Evolutionary conservation across 2,113 vertebrate species (phyloP).

Genomic region (Gadus macrocephalus): DNA sequence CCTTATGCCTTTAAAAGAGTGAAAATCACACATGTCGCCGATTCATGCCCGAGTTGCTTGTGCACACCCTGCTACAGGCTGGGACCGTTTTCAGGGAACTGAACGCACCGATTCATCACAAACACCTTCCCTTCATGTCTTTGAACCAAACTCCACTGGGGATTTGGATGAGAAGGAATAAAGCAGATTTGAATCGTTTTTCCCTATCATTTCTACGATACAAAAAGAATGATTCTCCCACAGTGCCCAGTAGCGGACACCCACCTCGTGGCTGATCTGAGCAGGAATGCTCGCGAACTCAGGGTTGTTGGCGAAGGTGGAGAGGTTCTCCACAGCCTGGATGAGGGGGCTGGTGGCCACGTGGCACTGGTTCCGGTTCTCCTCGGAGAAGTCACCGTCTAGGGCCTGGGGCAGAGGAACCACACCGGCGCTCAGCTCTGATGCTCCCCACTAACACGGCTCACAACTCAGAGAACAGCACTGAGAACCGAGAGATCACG

Average conservation of each 20-base stretch:
- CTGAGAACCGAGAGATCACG: no score
- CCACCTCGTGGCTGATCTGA: slow-evolving; percentile 94
- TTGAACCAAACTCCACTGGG: neutral
- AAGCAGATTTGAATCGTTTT: no score
- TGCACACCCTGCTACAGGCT: no score
- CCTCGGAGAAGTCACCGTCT: slow-evolving; percentile 96
- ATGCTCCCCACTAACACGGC: no score
- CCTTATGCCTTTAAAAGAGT: no score
- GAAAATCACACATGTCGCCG: no score
- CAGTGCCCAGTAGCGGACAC: neutral
- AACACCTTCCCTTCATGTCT: neutral
- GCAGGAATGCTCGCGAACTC: slow-evolving; percentile 97
- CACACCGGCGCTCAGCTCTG: neutral
- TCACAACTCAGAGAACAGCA: no score
- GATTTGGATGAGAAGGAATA: no score
- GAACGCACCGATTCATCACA: neutral
- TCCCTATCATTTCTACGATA: no score
- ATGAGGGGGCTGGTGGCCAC: slow-evolving; percentile 88
- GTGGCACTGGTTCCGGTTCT: slow-evolving; percentile 90
- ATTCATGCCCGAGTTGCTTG: no score
- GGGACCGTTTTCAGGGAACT: neutral
- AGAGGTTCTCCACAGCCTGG: slow-evolving; percentile 94
- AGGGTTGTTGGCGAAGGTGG: slow-evolving; percentile 93
- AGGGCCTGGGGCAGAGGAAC: slow-evolving; percentile 73
- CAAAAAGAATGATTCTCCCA: no score